Evolutionary conservation across 2,888 invertebrate genomes (phyloP).

Genomic region (Drymonia ruficornis): DNA sequence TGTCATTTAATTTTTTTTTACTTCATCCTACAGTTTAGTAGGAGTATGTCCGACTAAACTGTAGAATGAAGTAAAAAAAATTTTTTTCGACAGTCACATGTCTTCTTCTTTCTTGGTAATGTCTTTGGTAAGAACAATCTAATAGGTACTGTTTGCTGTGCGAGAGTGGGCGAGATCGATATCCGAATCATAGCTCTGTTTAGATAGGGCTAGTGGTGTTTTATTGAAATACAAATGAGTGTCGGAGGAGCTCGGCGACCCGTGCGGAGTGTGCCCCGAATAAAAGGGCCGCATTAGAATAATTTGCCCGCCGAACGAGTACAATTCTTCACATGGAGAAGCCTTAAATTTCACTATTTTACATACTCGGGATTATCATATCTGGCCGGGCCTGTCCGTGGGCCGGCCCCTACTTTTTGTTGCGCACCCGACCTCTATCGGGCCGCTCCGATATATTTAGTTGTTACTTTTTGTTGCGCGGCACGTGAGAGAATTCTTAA

Average conservation of each 20-base stretch:
- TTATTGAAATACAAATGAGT: conserved; percentile 84
- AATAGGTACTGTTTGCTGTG: conserved; percentile 53
- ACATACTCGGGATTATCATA: conserved; percentile 84
- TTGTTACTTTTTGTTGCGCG: conserved; percentile 81
- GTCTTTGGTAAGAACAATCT: no score
- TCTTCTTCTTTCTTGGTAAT: no score
- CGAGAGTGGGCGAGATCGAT: conserved; percentile 43
- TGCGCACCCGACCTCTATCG: conserved; percentile 80
- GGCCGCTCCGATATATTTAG: conserved; percentile 82
- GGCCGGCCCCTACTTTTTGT: conserved; percentile 75
- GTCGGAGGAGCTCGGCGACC: conserved; percentile 66
- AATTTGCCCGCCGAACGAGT: conserved; percentile 79
- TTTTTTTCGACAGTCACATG: no score
- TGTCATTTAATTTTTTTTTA: no score
- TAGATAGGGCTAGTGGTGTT: conserved; percentile 80
- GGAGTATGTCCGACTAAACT: no score
- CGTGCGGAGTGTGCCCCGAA: conserved; percentile 77
- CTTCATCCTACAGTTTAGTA: no score
- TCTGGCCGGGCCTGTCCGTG: conserved; percentile 73
- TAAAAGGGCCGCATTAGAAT: conserved; percentile 84
- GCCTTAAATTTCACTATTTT: conserved; percentile 85
- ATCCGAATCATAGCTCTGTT: conserved; percentile 70
- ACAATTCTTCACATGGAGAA: conserved; percentile 84
- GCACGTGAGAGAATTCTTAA: conserved; percentile 81
- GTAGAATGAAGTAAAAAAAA: no score